Evolutionary conservation across 2,113 vertebrate species (phyloP).

Genomic region (Heteronetta atricapilla): DNA sequence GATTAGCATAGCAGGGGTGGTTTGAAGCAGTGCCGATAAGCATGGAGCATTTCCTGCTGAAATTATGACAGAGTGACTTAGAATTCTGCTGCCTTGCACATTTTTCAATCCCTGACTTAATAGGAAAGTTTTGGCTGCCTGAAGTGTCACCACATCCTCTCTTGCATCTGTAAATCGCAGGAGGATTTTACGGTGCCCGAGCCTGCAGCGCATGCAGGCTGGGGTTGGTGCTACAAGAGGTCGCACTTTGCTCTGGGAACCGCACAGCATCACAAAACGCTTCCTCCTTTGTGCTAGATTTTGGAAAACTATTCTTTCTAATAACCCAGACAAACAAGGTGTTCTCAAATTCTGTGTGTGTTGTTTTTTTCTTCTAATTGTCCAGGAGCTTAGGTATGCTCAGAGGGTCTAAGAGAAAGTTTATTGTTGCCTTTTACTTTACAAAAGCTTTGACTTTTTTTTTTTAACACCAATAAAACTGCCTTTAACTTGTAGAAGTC

Average conservation of each 20-base stretch:
- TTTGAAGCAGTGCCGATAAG: slow-evolving; percentile 20
- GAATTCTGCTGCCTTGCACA: slow-evolving; percentile 43
- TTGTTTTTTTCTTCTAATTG: background rate
- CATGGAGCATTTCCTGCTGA: slow-evolving; percentile 39
- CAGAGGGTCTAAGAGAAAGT: background rate
- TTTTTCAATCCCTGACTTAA: background rate
- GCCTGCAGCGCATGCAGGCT: background rate
- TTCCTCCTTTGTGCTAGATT: background rate
- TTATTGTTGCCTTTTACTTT: background rate
- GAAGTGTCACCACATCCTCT: slow-evolving; percentile 26
- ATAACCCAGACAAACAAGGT: background rate
- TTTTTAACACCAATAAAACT: background rate
- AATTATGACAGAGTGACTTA: slow-evolving; percentile 26
- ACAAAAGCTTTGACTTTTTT: background rate
- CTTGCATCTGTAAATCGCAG: background rate
- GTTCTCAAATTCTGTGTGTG: background rate
- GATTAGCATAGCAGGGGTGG: slow-evolving; percentile 45
- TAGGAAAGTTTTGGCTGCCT: background rate
- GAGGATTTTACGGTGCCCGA: background rate
- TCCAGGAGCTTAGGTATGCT: background rate
- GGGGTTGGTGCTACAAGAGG: background rate
- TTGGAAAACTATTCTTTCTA: background rate
- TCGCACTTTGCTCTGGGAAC: background rate
- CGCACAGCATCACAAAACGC: background rate
- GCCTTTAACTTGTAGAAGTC: background rate